Conservation (phyloP, 2,113 vertebrate species). For the Turnix velox region DNA sequence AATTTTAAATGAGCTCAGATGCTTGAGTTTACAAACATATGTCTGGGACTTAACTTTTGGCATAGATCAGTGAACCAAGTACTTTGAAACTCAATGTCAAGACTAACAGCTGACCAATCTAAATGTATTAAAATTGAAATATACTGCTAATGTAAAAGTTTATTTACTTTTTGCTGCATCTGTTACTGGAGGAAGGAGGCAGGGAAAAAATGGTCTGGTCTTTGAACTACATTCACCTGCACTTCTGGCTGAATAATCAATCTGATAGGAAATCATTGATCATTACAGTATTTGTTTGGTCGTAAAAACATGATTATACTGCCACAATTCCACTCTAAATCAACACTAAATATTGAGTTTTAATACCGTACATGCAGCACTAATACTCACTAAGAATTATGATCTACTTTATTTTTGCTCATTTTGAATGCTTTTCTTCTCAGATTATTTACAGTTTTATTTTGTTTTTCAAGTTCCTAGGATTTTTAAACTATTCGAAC, state of each 20-base stretch:
- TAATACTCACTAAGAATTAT: neutral
- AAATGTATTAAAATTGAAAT: neutral
- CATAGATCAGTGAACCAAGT: neutral
- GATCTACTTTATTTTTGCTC: neutral
- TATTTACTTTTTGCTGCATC: neutral
- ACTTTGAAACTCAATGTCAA: neutral
- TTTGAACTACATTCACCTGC: neutral
- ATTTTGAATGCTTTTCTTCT: neutral
- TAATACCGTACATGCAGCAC: neutral
- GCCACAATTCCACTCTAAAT: neutral
- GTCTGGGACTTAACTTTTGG: neutral
- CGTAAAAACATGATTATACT: neutral
- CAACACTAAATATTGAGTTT: neutral
- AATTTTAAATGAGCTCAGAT: neutral
- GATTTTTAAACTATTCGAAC: neutral
- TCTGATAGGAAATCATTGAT: neutral
- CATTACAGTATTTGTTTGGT: neutral
- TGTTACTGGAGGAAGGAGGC: neutral
- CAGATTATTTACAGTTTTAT: neutral
- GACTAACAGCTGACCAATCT: neutral
- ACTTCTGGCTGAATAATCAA: neutral
- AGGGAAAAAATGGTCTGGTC: neutral
- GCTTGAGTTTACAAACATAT: neutral
- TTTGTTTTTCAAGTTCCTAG: slow-evolving; percentile 12
- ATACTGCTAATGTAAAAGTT: neutral